These are phyloP conservation scores for Philereme vetulata DNA, from an alignment of 2,888 invertebrate species.

Conservation along the genomic window DNA sequence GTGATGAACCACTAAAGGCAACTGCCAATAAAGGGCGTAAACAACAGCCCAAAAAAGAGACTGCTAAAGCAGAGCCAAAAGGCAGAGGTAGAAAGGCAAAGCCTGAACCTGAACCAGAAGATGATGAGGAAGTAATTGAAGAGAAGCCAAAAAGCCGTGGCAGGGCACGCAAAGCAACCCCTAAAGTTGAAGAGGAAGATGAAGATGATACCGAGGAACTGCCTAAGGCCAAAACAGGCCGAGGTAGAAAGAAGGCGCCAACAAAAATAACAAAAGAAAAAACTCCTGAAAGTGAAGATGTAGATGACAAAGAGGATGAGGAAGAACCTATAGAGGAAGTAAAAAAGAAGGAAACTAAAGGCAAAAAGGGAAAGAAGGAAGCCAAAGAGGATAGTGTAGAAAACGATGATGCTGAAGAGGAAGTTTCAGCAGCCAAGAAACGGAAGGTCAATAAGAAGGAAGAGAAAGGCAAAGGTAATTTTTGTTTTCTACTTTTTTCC, in stretches of 20 bases:
- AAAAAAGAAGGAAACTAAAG: conserved; percentile 67
- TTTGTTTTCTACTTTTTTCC: neutral
- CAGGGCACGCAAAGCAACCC: conserved; percentile 60
- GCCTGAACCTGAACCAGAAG: conserved; percentile 43
- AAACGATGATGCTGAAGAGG: conserved; percentile 52
- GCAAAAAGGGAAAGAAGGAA: conserved; percentile 65
- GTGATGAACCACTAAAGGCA: conserved; percentile 47
- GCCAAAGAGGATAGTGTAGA: conserved; percentile 60
- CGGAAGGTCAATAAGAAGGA: conserved; percentile 62
- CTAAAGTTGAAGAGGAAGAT: conserved; percentile 51
- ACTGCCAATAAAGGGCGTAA: conserved; percentile 61
- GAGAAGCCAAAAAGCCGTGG: conserved; percentile 66
- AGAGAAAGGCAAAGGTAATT: conserved; percentile 59
- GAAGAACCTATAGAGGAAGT: conserved; percentile 54
- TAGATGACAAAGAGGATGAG: conserved; percentile 52
- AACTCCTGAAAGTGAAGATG: conserved; percentile 47
- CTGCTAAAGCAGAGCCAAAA: conserved; percentile 49
- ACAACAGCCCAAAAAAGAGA: conserved; percentile 65
- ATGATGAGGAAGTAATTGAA: conserved; percentile 47
- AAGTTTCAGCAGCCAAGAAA: conserved; percentile 56
- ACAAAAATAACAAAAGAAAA: conserved; percentile 52
- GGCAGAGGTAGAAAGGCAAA: conserved; percentile 61
- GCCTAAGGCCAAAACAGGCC: conserved; percentile 49
- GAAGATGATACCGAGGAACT: conserved; percentile 57
- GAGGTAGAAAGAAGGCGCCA: conserved; percentile 48